phyloP scores from a whole-genome alignment of 2,797 vertebrate genomes.

The Artibeus lituratus region DNA sequence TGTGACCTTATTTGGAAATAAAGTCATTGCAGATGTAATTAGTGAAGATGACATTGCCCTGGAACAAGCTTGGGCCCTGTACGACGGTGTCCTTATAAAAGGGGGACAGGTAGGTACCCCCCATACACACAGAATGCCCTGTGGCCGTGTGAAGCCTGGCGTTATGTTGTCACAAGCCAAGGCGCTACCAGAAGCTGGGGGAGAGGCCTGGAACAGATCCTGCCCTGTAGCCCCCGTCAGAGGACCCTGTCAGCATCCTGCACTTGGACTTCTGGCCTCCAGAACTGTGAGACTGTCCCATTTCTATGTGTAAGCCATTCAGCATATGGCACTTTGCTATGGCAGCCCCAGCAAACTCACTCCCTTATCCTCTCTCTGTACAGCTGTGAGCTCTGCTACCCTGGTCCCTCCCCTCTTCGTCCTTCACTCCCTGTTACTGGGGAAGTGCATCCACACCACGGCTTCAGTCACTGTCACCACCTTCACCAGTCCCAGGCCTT shows the following conservation, averaged over 20 bases:
- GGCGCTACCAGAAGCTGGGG: neutral
- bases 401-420: neutral
- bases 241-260: too few species aligned
- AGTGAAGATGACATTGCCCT: neutral
- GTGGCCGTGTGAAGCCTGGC: neutral
- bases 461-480: neutral
- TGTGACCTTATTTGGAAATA: neutral
- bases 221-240: neutral
- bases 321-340: neutral
- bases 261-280: neutral
- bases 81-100: neutral
- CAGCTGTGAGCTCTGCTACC: neutral
- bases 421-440: fast-evolving
- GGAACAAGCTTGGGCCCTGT: too few species aligned
- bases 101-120: neutral
- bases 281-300: neutral
- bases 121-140: neutral
- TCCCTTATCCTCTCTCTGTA: fast-evolving
- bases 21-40: neutral
- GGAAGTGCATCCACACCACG: fast-evolving
- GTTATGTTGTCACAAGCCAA: neutral
- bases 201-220: neutral
- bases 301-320: neutral
- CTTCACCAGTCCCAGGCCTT: neutral
- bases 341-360: neutral